These are phyloP conservation scores for Myanophis thanlyinensis DNA, from an alignment of 2,113 vertebrate species.

Conservation along the genomic window DNA sequence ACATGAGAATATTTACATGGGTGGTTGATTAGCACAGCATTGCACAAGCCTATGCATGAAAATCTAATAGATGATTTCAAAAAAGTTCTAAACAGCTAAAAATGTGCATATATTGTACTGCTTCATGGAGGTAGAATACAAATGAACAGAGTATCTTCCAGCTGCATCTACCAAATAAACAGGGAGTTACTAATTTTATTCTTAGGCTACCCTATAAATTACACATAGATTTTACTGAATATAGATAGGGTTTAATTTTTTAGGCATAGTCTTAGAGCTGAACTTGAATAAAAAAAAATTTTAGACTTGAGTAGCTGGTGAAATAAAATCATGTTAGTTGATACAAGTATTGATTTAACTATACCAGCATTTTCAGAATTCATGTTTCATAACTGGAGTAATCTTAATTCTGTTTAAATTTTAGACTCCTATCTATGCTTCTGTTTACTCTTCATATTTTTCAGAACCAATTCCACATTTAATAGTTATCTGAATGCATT, in stretches of 20 bases:
- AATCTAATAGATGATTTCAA: background rate
- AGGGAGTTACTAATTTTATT: background rate
- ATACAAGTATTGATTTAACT: background rate
- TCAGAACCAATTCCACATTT: background rate
- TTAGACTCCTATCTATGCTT: background rate
- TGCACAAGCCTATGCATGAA: conserved; percentile 5
- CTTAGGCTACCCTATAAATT: background rate
- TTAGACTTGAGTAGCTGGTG: background rate
- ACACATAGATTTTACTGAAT: background rate
- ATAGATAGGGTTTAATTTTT: background rate
- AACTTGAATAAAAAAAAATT: background rate
- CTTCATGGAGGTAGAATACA: background rate
- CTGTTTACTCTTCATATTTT: background rate
- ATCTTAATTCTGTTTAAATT: background rate
- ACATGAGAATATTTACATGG: background rate
- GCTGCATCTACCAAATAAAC: background rate
- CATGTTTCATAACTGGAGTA: background rate
- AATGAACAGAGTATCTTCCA: background rate
- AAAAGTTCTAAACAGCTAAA: background rate
- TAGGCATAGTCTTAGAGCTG: background rate
- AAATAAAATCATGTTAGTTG: background rate
- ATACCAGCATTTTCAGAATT: background rate
- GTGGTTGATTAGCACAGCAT: background rate
- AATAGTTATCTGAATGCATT: background rate
- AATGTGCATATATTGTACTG: background rate